phyloP scores from a whole-genome alignment of 2,888 invertebrate genomes.

The Clitarchus hookeri region DNA sequence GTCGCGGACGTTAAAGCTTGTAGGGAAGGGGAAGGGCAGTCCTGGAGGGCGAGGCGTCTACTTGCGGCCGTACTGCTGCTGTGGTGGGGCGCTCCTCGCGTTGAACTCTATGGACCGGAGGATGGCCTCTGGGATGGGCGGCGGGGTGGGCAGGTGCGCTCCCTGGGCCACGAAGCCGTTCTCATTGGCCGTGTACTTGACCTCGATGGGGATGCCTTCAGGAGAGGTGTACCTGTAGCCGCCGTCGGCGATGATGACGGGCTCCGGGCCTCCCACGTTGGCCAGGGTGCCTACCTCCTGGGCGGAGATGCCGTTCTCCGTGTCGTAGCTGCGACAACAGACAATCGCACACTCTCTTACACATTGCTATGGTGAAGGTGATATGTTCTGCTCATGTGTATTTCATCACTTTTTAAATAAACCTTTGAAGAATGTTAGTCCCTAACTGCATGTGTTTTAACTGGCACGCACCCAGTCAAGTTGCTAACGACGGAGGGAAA shows the following conservation, averaged over 20 bases:
- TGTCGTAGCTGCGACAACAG: neutral
- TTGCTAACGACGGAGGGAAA: too few relatives aligned
- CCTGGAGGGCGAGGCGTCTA: neutral
- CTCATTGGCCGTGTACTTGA: slow-evolving; percentile 5
- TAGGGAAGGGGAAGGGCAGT: neutral
- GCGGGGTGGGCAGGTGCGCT: slow-evolving; percentile 6
- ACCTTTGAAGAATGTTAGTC: too few relatives aligned
- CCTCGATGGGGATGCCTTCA: slow-evolving; percentile 18
- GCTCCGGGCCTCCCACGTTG: neutral
- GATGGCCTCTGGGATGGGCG: slow-evolving; percentile 18
- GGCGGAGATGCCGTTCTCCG: slow-evolving; percentile 17
- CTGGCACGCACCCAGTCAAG: too few relatives aligned
- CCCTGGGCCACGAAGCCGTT: slow-evolving; percentile 15
- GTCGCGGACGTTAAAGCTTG: neutral
- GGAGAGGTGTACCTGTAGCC: slow-evolving; percentile 15
- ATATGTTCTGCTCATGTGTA: too few relatives aligned
- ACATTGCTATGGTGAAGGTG: too few relatives aligned
- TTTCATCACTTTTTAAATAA: too few relatives aligned
- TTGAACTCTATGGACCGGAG: neutral
- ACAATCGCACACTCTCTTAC: neutral
- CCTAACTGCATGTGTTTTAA: too few relatives aligned
- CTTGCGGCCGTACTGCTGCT: neutral
- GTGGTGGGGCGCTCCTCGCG: neutral
- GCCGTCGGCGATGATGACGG: slow-evolving; percentile 5
- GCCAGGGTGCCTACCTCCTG: slow-evolving; percentile 17